A percentile compares a stretch with the other conserved stretches of the same genome.
These are phyloP conservation scores for Nannospalax galili DNA, from an alignment of 2,113 vertebrate species.

Conservation along the genomic window DNA sequence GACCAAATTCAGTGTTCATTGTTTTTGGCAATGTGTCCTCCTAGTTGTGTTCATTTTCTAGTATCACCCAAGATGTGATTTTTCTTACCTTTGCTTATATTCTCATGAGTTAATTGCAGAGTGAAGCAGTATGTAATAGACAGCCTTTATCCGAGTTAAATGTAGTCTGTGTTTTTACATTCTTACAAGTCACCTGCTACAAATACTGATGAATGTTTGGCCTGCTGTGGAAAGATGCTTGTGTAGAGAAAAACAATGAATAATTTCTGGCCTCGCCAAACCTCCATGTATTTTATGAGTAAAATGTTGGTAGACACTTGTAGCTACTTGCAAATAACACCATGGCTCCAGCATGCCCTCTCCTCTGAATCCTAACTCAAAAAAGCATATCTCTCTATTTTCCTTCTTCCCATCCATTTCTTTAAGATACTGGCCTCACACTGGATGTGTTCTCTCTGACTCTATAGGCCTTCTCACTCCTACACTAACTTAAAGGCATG, in stretches of 20 bases:
- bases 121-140: background rate
- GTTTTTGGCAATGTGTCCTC: background rate
- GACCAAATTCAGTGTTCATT: background rate
- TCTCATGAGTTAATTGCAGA: background rate
- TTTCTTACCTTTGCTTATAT: slow-evolving; percentile 6
- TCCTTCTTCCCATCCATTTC: too few species aligned
- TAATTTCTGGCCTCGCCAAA: background rate
- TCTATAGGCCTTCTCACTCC: too few species aligned
- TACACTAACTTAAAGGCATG: too few species aligned
- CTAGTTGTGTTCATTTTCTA: background rate
- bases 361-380: too few species aligned
- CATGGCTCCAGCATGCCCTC: too few species aligned
- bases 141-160: too few species aligned
- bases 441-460: too few species aligned
- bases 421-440: too few species aligned
- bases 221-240: background rate
- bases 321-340: too few species aligned
- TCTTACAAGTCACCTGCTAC: background rate
- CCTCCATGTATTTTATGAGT: background rate
- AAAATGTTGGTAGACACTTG: too few species aligned
- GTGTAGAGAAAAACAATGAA: background rate
- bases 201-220: background rate
- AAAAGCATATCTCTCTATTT: too few species aligned
- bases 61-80: background rate
- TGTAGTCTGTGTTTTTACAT: slow-evolving; percentile 13